Evolutionary conservation across 2,888 invertebrate species (phyloP).

Genomic region (Drosophila testacea): DNA sequence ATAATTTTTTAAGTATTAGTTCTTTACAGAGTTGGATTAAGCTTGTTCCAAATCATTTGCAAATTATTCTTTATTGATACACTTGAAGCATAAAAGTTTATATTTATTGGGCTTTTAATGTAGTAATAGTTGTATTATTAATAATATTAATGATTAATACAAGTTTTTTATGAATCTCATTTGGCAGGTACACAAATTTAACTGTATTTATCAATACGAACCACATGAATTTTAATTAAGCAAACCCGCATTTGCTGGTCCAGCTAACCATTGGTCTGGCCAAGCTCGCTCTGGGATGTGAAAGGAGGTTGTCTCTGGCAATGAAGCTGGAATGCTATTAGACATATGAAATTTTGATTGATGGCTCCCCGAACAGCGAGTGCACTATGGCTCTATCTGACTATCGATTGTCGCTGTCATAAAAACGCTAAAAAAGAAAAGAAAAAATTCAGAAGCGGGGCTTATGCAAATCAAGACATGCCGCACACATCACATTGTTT

Average conservation of each 20-base stretch:
- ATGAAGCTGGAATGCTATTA: constrained; percentile 34
- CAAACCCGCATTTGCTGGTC: constrained; percentile 32
- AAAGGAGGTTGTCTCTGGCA: constrained; percentile 7
- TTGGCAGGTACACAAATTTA: constrained; percentile 27
- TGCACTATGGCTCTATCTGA: constrained; percentile 54
- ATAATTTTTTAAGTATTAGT: too few relatives aligned
- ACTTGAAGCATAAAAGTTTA: too few relatives aligned
- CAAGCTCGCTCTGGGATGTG: constrained; percentile 15
- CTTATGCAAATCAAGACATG: constrained; percentile 80
- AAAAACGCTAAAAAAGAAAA: constrained; percentile 54
- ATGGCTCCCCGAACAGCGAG: constrained; percentile 63
- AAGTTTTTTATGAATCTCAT: constrained; percentile 32
- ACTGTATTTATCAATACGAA: constrained; percentile 43
- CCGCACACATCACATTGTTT: constrained; percentile 65
- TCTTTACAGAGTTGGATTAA: too few relatives aligned
- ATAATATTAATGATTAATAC: too few relatives aligned
- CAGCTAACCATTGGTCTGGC: constrained; percentile 8
- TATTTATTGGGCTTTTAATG: too few relatives aligned
- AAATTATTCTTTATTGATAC: too few relatives aligned
- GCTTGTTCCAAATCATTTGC: too few relatives aligned
- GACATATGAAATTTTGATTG: constrained; percentile 75
- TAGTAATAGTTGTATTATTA: too few relatives aligned
- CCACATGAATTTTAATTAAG: constrained; percentile 67
- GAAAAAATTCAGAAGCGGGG: constrained; percentile 41
- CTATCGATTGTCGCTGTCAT: constrained; percentile 78